Evolutionary conservation across 1,140 invertebrate species (phyloP).

Genomic region (Cepaea nemoralis): DNA sequence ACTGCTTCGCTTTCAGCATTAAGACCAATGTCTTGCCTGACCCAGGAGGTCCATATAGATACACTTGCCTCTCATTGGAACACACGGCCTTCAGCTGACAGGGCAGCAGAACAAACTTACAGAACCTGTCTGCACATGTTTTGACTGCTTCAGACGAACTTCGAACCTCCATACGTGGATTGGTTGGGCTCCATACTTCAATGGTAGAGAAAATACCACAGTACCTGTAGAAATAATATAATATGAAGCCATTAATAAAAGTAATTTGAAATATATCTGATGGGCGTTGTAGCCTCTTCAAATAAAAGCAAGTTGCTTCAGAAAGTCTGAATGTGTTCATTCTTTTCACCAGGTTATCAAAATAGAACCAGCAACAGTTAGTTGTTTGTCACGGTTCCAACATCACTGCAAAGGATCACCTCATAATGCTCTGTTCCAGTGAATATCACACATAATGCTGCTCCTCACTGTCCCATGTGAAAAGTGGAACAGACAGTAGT

Average conservation of each 20-base stretch:
- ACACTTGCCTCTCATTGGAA: not conserved
- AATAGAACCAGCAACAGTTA: no score
- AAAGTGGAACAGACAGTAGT: no score
- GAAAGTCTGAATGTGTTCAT: no score
- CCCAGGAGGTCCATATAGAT: conserved; percentile 43
- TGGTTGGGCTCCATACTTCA: conserved; percentile 43
- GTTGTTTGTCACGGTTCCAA: no score
- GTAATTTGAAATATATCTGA: no score
- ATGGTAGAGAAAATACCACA: conserved; percentile 45
- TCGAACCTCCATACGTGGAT: conserved; percentile 43
- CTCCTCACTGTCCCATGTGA: no score
- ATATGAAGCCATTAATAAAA: not conserved
- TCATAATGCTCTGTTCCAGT: no score
- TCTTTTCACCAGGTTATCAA: no score
- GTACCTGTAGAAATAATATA: conserved; percentile 25
- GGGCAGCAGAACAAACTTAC: conserved; percentile 19
- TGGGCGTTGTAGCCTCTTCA: no score
- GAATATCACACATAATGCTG: no score
- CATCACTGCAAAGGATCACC: no score
- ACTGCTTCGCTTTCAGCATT: conserved; percentile 35
- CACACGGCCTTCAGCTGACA: conserved; percentile 24
- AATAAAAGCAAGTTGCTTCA: no score
- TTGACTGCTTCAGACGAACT: conserved; percentile 39
- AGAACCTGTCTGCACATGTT: conserved; percentile 35
- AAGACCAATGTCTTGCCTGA: conserved; percentile 44